Evolutionary conservation across 2,888 invertebrate genomes (phyloP).

Genomic region (Mesochorus sp.): DNA sequence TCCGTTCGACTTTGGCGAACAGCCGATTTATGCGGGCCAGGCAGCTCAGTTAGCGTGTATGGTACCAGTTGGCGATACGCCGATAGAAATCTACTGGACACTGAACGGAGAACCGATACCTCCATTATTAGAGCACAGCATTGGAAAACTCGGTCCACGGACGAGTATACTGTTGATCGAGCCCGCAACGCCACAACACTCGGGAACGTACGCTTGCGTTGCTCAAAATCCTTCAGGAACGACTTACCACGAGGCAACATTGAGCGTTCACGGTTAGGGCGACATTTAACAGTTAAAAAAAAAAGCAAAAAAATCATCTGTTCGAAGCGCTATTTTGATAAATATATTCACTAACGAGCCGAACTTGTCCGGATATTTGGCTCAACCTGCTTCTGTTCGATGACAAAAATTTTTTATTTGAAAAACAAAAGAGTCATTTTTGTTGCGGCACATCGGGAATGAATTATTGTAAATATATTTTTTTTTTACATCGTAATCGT

Average conservation of each 20-base stretch:
- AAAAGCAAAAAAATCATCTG: not conserved
- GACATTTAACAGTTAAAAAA: slow-evolving; percentile 45
- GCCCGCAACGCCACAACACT: slow-evolving; percentile 81
- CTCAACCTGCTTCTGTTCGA: no score
- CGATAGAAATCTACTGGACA: slow-evolving; percentile 84
- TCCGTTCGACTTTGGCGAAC: slow-evolving; percentile 91
- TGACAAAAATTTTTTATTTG: no score
- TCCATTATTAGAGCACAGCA: slow-evolving; percentile 77
- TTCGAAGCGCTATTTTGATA: not conserved
- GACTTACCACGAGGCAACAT: slow-evolving; percentile 83
- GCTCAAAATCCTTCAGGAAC: slow-evolving; percentile 85
- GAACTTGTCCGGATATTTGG: no score
- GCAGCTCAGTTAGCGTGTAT: slow-evolving; percentile 89
- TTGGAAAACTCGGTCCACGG: slow-evolving; percentile 78
- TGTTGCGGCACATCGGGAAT: slow-evolving; percentile 30
- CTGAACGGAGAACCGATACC: slow-evolving; percentile 82
- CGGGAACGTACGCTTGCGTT: slow-evolving; percentile 85
- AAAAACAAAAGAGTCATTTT: slow-evolving; percentile 5
- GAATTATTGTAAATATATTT: slow-evolving; percentile 14
- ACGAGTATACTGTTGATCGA: slow-evolving; percentile 82
- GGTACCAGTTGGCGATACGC: slow-evolving; percentile 85
- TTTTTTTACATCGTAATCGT: slow-evolving; percentile 1
- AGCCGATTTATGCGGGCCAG: slow-evolving; percentile 90
- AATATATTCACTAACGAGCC: not conserved
- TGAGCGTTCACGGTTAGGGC: slow-evolving; percentile 85